Conservation (phyloP, 2,888 invertebrate species). For the Cheilosia scutellata region DNA sequence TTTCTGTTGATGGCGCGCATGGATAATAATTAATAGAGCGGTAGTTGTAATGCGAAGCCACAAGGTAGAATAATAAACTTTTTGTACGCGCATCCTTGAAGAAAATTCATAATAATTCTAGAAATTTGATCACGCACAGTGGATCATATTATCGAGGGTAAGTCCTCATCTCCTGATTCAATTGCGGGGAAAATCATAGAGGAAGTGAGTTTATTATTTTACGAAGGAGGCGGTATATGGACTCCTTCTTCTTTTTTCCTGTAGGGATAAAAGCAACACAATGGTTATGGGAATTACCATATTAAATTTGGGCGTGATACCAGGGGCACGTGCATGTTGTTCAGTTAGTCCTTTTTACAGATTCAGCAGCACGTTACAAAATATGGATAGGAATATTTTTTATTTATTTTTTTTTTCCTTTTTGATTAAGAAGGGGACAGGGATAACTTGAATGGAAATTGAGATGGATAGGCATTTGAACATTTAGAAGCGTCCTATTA, state of each 20-base stretch:
- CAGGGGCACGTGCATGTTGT: conserved; percentile 28
- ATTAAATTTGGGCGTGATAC: conserved; percentile 20
- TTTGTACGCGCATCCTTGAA: not conserved
- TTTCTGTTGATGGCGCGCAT: not conserved
- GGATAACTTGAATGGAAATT: not conserved
- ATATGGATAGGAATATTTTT: not conserved
- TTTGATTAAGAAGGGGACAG: conserved; percentile 14
- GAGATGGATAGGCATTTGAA: not conserved
- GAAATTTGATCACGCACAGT: conserved; percentile 45
- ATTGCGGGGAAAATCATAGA: conserved; percentile 32
- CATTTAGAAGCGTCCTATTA: not conserved
- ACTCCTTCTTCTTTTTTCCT: not conserved
- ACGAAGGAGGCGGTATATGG: not conserved
- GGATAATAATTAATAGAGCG: not conserved
- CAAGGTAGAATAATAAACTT: not conserved
- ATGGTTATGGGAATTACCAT: conserved; percentile 16
- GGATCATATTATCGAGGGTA: conserved; percentile 15
- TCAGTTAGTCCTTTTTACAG: not conserved
- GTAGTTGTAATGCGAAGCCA: not conserved
- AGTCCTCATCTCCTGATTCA: conserved; percentile 14
- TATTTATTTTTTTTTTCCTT: no score
- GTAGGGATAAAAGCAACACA: conserved; percentile 17
- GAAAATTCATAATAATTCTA: not conserved
- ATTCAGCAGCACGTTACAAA: not conserved
- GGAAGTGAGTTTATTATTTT: not conserved